Conservation (phyloP, 1,140 invertebrate genomes). For the Papilio xuthus region DNA sequence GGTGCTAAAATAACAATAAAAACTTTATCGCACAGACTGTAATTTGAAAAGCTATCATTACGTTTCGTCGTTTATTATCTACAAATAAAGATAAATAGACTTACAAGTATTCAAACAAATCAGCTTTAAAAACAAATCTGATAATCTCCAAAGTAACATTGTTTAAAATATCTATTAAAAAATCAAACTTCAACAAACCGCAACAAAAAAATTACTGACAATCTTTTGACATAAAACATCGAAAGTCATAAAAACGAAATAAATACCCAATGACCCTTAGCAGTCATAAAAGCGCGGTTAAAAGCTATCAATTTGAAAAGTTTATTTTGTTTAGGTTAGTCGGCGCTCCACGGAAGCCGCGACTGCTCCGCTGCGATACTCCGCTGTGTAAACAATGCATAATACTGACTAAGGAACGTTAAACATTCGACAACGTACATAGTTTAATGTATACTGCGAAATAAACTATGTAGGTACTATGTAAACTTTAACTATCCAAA, state of each 20-base stretch:
- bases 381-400: slow-evolving; percentile 42
- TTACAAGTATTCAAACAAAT: too few relatives aligned
- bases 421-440: slow-evolving; percentile 25
- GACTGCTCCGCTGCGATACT: slow-evolving; percentile 31
- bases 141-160: background rate
- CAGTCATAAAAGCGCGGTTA: slow-evolving; percentile 46
- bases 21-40: slow-evolving; percentile 8
- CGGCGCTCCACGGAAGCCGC: slow-evolving; percentile 43
- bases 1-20: slow-evolving; percentile 10
- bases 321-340: slow-evolving; percentile 63
- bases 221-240: slow-evolving; percentile 11
- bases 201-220: slow-evolving; percentile 6
- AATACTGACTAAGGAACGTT: slow-evolving; percentile 31
- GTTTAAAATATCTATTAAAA: background rate
- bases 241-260: slow-evolving; percentile 11
- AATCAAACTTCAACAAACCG: background rate
- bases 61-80: background rate
- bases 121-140: too few relatives aligned
- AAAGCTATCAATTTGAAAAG: slow-evolving; percentile 57
- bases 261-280: slow-evolving; percentile 45
- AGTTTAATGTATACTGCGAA: background rate
- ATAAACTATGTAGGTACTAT: slow-evolving; percentile 1
- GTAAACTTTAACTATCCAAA: background rate
- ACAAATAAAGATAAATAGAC: background rate
- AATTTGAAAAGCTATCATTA: slow-evolving; percentile 21